Evolutionary conservation across 2,888 invertebrate genomes (phyloP), one percentile per base, ranked within the genome.

Genomic region (Mimas tiliae): DNA sequence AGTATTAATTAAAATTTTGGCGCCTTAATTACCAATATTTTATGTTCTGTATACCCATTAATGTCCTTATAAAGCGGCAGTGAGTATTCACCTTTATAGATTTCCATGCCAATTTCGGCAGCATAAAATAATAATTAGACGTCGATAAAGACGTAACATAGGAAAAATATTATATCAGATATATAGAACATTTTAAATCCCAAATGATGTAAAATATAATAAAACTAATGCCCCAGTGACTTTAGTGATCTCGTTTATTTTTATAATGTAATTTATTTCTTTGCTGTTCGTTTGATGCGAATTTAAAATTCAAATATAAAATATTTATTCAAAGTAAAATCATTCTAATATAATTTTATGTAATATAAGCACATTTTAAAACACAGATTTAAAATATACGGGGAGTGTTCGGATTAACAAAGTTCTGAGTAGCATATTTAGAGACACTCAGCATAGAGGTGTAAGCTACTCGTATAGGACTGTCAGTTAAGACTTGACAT

Each of bases 101-200:
- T 0, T 19, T 42, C 38, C 11, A 9, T 19, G 19, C 38, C 12
- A 42, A 42, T 42, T 42, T 42, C 6, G 42, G 19, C 21, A 19
- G 58, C 19, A 58, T 58, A 58, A 58, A 58, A 58, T 58, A 58
- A 42, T 38, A 58, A 58, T 42, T 42, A 58, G 12, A 14, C 12
- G 11, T 58, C 42, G 19, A 58, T 58, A 19, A 42, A 38, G 58
- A 58, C 58, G 16, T 58, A 38, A 21, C 38, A 45, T 45, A 58
- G 12, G 16, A 12, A 19, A 42, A 38, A 19, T 19, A 42, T 58
- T 58, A 12, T 12, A 45, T 45, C 3, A 19, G 52, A 38, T n/a
- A 58, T 42, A 58, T 58, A 58, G 42, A 58, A 19, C 58, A 42
- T 14, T 3, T 38, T 42, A 58, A 38, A 12, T 27, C 14, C 6